Percentiles rank a stretch among this genome's conserved stretches.
Conservation (phyloP, 2,113 vertebrate species). For the Falcunculus frontatus region DNA sequence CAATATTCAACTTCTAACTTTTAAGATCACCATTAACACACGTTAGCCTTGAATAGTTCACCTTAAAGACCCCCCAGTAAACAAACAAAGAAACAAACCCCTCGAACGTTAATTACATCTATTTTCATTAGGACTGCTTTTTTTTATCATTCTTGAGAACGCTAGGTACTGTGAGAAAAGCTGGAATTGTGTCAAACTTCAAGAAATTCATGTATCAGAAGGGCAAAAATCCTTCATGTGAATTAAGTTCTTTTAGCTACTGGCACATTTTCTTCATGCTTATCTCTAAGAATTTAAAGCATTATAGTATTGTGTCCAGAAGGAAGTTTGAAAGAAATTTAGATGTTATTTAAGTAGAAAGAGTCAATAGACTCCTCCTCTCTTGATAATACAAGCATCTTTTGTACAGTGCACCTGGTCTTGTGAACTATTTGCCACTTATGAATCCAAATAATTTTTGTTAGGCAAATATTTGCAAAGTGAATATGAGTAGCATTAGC, state of each 20-base stretch:
- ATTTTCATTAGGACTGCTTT: background rate
- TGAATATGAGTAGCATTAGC: background rate
- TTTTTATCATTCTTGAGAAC: background rate
- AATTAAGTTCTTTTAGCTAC: background rate
- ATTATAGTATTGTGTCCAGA: background rate
- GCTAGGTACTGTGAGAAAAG: background rate
- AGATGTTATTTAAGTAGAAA: background rate
- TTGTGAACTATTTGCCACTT: background rate
- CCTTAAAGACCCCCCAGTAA: background rate
- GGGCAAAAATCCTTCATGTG: background rate
- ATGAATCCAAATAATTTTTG: background rate
- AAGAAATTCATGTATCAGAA: background rate
- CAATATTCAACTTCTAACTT: background rate
- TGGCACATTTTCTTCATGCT: background rate
- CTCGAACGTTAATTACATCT: background rate
- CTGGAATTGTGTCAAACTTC: background rate
- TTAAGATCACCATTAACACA: background rate
- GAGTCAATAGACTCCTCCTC: background rate
- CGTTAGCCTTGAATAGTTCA: background rate
- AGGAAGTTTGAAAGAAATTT: background rate
- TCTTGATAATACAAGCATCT: background rate
- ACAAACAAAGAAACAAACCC: rapidly evolving
- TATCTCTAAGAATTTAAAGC: background rate
- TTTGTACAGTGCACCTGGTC: background rate
- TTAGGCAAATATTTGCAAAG: slow-evolving; percentile 6